phyloP scores from a whole-genome alignment of 1,140 invertebrate genomes.

The Zaprionus inermis region DNA sequence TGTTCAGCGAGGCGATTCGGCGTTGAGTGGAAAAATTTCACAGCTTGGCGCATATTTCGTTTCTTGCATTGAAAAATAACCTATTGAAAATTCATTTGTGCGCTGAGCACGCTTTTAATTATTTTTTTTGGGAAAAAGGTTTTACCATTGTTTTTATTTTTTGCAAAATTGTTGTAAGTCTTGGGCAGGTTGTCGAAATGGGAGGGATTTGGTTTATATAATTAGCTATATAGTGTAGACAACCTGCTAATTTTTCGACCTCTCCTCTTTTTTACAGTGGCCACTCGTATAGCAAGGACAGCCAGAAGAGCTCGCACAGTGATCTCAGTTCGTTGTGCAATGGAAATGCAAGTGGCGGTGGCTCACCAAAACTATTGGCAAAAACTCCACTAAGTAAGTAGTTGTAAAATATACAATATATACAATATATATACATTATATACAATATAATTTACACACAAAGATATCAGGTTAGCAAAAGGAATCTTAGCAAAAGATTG shows the following conservation, averaged over 20 bases:
- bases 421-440: not conserved
- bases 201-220: too few species aligned
- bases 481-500: not conserved
- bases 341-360: slow-evolving; percentile 45
- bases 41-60: slow-evolving; percentile 54
- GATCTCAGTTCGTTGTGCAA: slow-evolving; percentile 73
- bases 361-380: slow-evolving; percentile 76
- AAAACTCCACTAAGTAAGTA: slow-evolving; percentile 82
- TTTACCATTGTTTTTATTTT: too few species aligned
- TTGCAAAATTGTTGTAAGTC: too few species aligned
- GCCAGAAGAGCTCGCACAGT: slow-evolving; percentile 83
- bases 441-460: too few species aligned
- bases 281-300: slow-evolving; percentile 82
- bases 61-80: slow-evolving; percentile 14
- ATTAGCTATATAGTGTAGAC: too few species aligned
- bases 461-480: too few species aligned
- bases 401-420: not conserved
- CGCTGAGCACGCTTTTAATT: slow-evolving; percentile 9
- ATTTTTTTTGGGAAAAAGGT: slow-evolving; percentile 24
- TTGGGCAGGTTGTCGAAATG: too few species aligned
- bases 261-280: slow-evolving; percentile 64
- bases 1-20: slow-evolving; percentile 53
- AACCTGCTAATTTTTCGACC: slow-evolving; percentile 25
- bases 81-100: slow-evolving; percentile 22
- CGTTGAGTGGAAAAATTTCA: slow-evolving; percentile 54